These are phyloP conservation scores for Drosophila phalerata DNA, from an alignment of 2,888 invertebrate species.

Conservation along the genomic window DNA sequence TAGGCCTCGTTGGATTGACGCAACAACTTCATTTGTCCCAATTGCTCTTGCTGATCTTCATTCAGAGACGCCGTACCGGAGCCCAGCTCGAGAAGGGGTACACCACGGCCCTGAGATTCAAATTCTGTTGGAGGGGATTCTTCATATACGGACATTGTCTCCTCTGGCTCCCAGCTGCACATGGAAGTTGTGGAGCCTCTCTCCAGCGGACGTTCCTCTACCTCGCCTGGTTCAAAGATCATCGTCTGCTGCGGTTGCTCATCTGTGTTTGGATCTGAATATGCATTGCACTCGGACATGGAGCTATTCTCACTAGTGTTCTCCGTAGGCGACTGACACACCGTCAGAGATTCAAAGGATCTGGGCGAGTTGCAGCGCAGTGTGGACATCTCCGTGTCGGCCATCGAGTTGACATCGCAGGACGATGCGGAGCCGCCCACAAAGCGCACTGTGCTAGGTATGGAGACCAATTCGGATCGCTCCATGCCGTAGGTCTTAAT, in stretches of 20 bases:
- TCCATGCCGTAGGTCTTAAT: conserved; percentile 48
- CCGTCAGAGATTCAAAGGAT: conserved; percentile 33
- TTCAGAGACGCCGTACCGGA: conserved; percentile 64
- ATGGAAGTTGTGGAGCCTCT: conserved; percentile 63
- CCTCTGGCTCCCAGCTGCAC: conserved; percentile 73
- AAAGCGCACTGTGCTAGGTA: conserved; percentile 44
- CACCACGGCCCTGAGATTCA: conserved; percentile 49
- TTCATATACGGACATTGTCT: conserved; percentile 24
- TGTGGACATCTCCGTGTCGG: conserved; percentile 67
- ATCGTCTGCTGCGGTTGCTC: not conserved
- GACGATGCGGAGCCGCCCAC: conserved; percentile 65
- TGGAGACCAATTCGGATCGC: conserved; percentile 1
- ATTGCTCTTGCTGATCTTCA: conserved; percentile 34
- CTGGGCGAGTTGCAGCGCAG: conserved; percentile 44
- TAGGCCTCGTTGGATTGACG: conserved; percentile 76
- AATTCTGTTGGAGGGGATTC: conserved; percentile 23
- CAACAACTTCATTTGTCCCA: conserved; percentile 39
- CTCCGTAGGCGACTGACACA: conserved; percentile 5
- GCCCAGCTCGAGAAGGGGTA: conserved; percentile 80
- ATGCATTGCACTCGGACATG: conserved; percentile 12
- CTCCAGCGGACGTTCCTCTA: conserved; percentile 15
- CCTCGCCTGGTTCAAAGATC: not conserved
- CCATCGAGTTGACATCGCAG: conserved; percentile 50
- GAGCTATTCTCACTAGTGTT: conserved; percentile 30
- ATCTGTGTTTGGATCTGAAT: not conserved